Base-by-base conservation (phyloP, 2,888 invertebrate genomes). In the Phasia obesa region DNA sequence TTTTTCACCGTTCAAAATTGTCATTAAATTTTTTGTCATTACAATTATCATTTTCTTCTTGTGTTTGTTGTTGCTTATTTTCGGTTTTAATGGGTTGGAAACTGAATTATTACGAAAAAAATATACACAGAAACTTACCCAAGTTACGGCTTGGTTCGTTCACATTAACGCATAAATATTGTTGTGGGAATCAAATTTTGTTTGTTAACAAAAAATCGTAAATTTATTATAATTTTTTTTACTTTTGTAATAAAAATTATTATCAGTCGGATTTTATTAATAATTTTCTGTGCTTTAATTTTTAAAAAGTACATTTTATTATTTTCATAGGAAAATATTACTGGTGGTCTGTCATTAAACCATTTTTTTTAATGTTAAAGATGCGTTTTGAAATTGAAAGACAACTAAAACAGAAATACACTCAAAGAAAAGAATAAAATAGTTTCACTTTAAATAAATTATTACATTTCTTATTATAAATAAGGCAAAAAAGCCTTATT, bases 1-100 rank as follows among this genome's bases (percentile, higher is more conserved):
- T 31, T 19, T 57, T 59, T 67, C 59, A 59, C 47, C 59, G 49
- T 67, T 59, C 57, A 38, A 70, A 62, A 77, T 51, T 76, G 84
- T 77, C 84, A 84, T 84, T 81, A 84, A 84, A 84, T 77, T 81
- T 84, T 77, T 84, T 84, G 84, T 84, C 84, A 84, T 77, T 81
- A 84, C 80, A 84, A 70, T 84, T 79, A 75, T 55, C 62, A 62
- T 70, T 64, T 55, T 71, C 25, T 65, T 23, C 15, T 27, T 62
- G 21, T 44, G 4, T 55, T 70, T 55, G 49, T 73, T 65, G 77
- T 57, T 64, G 23, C 60, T 60, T 65, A 74, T 57, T 80, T 71
- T 53, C 15, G 27, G 38, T 53, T 69, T 71, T 76, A 69, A 60
- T 73, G 51, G 59, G 19, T 57, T 74, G 67, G 23, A 74, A 57